Conservation (phyloP, 2,888 invertebrate species). For the Hofmannophila pseudospretella region DNA sequence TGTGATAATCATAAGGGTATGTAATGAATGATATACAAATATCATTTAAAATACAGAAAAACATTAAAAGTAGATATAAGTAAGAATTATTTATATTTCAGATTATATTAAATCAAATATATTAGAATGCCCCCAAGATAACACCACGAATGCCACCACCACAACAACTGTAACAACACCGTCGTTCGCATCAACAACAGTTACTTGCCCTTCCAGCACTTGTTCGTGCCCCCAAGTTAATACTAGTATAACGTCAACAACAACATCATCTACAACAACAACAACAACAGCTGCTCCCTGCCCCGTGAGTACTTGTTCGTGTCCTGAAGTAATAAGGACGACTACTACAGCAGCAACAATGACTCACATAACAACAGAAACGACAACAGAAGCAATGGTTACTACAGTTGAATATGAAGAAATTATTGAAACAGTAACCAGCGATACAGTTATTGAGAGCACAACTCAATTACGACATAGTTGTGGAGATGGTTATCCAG, state of each 20-base stretch:
- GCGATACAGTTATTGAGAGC: not conserved
- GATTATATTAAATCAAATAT: not conserved
- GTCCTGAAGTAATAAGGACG: conserved; percentile 9
- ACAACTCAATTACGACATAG: too few relatives aligned
- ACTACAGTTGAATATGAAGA: not conserved
- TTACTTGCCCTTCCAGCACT: conserved; percentile 5
- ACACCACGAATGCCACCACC: not conserved
- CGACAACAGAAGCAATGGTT: conserved; percentile 4
- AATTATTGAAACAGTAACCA: not conserved
- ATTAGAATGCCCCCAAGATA: not conserved
- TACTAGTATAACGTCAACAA: conserved; percentile 6
- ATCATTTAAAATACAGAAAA: too few relatives aligned
- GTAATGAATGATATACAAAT: too few relatives aligned
- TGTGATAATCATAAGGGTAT: conserved; percentile 44
- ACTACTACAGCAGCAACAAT: conserved; percentile 1
- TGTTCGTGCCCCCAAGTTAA: conserved; percentile 11
- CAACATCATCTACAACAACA: conserved; percentile 7
- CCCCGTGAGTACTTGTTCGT: conserved; percentile 7
- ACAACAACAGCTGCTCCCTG: conserved; percentile 3
- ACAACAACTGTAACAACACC: conserved; percentile 8
- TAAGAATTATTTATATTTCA: not conserved
- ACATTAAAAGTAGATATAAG: too few relatives aligned
- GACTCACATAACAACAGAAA: conserved; percentile 5
- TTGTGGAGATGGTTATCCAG: conserved; percentile 25
- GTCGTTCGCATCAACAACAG: conserved; percentile 3